Evolutionary conservation across 2,797 vertebrate species (phyloP), one percentile per base, ranked within the genome.

Genomic region (Anguilla marmorata): DNA sequence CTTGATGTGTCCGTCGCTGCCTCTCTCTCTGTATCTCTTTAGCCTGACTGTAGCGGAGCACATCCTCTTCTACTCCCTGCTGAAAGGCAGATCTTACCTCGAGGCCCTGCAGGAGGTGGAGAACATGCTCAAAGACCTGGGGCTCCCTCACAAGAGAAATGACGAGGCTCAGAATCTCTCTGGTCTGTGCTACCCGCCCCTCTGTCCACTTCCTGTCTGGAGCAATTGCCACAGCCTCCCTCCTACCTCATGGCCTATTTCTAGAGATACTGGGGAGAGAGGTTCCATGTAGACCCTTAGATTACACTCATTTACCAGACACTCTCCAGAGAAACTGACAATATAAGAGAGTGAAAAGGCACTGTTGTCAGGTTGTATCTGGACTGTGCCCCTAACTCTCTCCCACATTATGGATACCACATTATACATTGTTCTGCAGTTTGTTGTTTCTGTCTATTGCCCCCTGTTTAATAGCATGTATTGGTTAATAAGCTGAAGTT

Each of bases 11-110:
- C 14, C 56, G 56, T 58, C 56, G 2, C 56, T 58, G 56, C 3
- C 56, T 58, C 56, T 54, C 52, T 58, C 56, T 33, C 80, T n/a
- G 9, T 82, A 41, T 1, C 91, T 48, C 89, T 50, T 16, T 89
- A 99, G 98, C 90, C 96, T 99, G 90, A 99, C 98, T 0, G 98
- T 99, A 91, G 97, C 96, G 45, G 98, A 99, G 88, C 98, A 99
- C 93, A 97, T 99, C 92, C 93, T 98, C 79, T 99, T 99, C 96
- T 99, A 99, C 82, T 96, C 98, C 2, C 96, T 97, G 88, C 93
- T 99, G 92, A 99, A 99, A 92, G 98, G 98, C 37, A 97, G 94
- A 60, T 95, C 96, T 4, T 94, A 88, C 90, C 94, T 91, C 0
- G 96, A 98, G 92, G 98, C 98, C 8, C 92, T 96, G 89, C 91